Conservation (phyloP, 2,888 invertebrate genomes). For the Spodoptera littoralis region DNA sequence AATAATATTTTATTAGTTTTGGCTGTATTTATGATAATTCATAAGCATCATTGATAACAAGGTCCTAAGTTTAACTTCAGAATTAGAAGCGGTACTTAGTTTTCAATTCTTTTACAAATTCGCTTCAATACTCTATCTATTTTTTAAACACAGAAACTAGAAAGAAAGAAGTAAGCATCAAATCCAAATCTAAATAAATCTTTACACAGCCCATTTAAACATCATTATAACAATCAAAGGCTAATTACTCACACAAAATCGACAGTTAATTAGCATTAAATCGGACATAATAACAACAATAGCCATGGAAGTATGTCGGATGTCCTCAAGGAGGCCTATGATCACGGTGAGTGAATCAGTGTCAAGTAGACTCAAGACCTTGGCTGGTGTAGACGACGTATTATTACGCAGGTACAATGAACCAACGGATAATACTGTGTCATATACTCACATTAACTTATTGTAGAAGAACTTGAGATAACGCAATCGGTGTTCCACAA, state of each 20-base stretch:
- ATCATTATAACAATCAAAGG: constrained; percentile 18
- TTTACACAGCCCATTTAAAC: constrained; percentile 11
- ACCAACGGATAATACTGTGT: constrained; percentile 56
- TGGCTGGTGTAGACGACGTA: constrained; percentile 52
- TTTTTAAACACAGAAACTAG: too few species aligned
- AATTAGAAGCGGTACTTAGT: too few species aligned
- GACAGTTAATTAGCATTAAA: constrained; percentile 60
- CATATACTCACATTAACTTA: constrained; percentile 40
- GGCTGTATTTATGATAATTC: too few species aligned
- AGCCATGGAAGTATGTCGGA: constrained; percentile 72
- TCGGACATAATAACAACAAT: constrained; percentile 59
- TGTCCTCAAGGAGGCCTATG: constrained; percentile 76
- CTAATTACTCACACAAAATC: constrained; percentile 36
- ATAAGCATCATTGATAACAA: too few species aligned
- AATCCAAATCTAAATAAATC: too few species aligned
- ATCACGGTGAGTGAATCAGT: constrained; percentile 74
- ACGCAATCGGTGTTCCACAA: constrained; percentile 46
- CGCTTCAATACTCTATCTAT: too few species aligned
- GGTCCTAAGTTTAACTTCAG: too few species aligned
- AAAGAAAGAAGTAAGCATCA: too few species aligned
- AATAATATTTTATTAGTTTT: too few species aligned
- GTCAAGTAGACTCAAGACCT: constrained; percentile 72
- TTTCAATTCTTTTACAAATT: too few species aligned
- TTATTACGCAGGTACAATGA: constrained; percentile 67
- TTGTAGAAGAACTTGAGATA: constrained; percentile 53